Evolutionary conservation across 2,888 invertebrate genomes (phyloP), one percentile per base, ranked within the genome.

Genomic region (Tyria jacobaeae): DNA sequence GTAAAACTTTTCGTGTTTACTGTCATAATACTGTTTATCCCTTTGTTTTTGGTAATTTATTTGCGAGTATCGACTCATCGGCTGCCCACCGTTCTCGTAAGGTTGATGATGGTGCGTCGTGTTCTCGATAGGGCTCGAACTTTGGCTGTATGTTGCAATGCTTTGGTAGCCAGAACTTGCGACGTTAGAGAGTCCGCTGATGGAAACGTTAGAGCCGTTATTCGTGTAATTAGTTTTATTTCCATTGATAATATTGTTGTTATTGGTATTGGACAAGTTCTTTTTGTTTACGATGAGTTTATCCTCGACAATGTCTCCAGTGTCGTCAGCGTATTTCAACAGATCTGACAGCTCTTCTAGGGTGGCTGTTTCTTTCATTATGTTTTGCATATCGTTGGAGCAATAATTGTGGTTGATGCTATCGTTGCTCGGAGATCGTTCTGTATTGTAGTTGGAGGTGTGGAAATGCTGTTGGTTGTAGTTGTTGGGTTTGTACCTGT

Each of bases 131-230:
- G 97, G 97, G 85, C 97, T 97, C 78, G 96, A 97, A 73, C 97
- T 97, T 88, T 97, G 97, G 86, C 97, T 97, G 89, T 97, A 97
- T 2, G 97, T 97, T 41, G 97, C 97, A 81, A 97, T 97, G 80
- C 97, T 97, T 90, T 98, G 98, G 89, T 98, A 98, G 7, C 98
- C 98, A 0, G 97, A 97, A 78, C 97, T 97, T 39, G 97, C 97
- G 10, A 96, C 96, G 68, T 96, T 96, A 25, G 96, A 96, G 54
- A 96, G 85, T 73, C 97, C 97, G 65, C 97, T 96, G 70, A 97
- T 97, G 1, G 97, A 97, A 55, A 97, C 96, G 81, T 97, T 97
- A 49, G 97, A 97, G 56, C 96, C 96, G 83, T 96, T 96, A 60
- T 96, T 96, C 10, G 89, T 89, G 70, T 91, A 92, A 65, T 87